Evolutionary conservation across 2,888 invertebrate genomes (phyloP).

Genomic region (Liopterus haemorrhoidalis): DNA sequence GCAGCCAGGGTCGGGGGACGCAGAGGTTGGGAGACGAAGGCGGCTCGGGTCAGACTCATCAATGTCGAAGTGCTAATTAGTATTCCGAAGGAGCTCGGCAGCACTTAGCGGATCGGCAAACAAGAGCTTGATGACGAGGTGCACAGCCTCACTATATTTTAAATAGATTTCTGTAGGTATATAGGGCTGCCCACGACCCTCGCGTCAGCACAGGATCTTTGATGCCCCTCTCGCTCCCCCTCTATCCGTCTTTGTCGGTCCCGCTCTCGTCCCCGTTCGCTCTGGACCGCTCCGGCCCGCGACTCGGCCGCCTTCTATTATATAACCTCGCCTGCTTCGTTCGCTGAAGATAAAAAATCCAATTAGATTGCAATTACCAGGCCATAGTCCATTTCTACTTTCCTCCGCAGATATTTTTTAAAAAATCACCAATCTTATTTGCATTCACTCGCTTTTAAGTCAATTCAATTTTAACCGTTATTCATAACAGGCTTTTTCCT

Average conservation of each 20-base stretch:
- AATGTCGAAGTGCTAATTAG: slow-evolving; percentile 30
- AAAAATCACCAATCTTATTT: slow-evolving; percentile 31
- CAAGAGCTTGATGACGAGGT: slow-evolving; percentile 19
- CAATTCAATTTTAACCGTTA: slow-evolving; percentile 30
- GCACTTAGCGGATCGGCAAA: slow-evolving; percentile 33
- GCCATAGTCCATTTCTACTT: slow-evolving; percentile 26
- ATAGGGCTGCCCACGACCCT: no score
- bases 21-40: no score
- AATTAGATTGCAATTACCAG: slow-evolving; percentile 31
- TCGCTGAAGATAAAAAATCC: slow-evolving; percentile 27
- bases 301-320: not conserved
- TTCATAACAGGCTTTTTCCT: slow-evolving; percentile 22
- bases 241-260: no score
- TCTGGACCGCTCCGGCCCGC: not conserved
- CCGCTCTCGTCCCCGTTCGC: no score
- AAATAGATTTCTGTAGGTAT: slow-evolving; percentile 17
- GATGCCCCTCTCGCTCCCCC: no score
- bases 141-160: slow-evolving; percentile 16
- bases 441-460: slow-evolving; percentile 30
- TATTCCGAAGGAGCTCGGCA: slow-evolving; percentile 30
- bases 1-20: not conserved
- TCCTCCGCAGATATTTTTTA: slow-evolving; percentile 17
- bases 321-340: not conserved
- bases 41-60: slow-evolving; percentile 18
- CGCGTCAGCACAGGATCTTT: no score